Base-by-base conservation (phyloP, 2,797 vertebrate genomes). In the Siniperca obscura region DNA sequence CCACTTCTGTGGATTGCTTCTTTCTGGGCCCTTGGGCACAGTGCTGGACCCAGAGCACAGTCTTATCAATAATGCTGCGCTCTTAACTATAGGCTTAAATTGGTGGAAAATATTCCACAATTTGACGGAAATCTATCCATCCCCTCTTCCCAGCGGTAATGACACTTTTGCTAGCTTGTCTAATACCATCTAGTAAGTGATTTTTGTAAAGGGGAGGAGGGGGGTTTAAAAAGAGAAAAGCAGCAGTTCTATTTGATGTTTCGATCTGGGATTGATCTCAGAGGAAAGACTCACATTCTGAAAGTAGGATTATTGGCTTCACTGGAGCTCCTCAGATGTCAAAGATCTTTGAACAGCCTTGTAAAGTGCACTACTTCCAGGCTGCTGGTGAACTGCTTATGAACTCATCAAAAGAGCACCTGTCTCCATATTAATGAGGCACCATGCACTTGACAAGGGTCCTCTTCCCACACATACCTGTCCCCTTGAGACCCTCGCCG, bases 271-370 rank as follows among this genome's bases (percentile, higher is more conserved):
- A 99, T 98, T 98, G 98, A 98, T 99, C 97, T 97, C 94, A 85
- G 92, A 96, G 96, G 97, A 98, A 97, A 97, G 96, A 96, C 97
- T 95, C 94, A 94, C 96, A 96, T 98, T 97, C 97, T 98, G 97
- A 98, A 98, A 98, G 97, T 96, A 94, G 97, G 98, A 98, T 99
- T 99, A 99, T 98, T 98, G 98, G 98, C 98, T 99, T 97, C 94
- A 95, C 97, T 95, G 96, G 97, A 97, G 98, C 97, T 97, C 92
- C 96, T 98, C 96, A 98, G 98, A 99, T 98, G 97, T 98, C 96
- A 96, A 95, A 98, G 97, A 98, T 99, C 97, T 98, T 98, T 98
- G 97, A 98, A 98, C 96, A 97, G 96, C 96, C 96, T 98, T 97
- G 97, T 96, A 97, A 99, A 98, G 96, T 98, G 95, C 97, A 96